A percentile compares a stretch with the other conserved stretches of the same genome.
Conservation (phyloP, 1,140 invertebrate species). For the Gryon sp. region DNA sequence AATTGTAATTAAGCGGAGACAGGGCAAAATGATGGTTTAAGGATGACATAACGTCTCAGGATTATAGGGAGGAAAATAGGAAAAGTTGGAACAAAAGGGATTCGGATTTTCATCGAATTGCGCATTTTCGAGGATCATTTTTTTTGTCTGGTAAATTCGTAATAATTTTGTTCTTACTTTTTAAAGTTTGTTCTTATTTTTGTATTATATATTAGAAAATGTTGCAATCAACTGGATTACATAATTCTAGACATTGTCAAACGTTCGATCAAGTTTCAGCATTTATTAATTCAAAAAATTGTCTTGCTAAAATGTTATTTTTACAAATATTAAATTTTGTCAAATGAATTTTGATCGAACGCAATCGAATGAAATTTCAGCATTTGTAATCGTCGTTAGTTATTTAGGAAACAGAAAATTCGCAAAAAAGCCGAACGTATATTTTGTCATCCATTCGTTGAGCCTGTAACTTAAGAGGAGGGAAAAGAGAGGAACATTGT, state of each 20-base stretch:
- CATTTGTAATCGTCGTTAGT: conserved; percentile 23
- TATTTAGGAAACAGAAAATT: conserved; percentile 21
- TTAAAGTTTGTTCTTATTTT: not conserved
- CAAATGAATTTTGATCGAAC: not conserved
- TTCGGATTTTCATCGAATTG: conserved; percentile 72
- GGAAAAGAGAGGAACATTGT: conserved; percentile 58
- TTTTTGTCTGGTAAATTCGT: conserved; percentile 47
- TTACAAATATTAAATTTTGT: too few species aligned
- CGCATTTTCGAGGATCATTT: conserved; percentile 70
- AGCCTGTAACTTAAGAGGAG: conserved; percentile 61
- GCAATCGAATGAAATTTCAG: conserved; percentile 1
- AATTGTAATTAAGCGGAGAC: conserved; percentile 63
- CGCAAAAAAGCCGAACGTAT: conserved; percentile 52
- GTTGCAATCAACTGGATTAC: too few species aligned
- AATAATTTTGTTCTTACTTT: conserved; percentile 9
- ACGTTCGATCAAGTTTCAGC: conserved; percentile 5
- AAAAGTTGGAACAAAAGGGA: conserved; percentile 67
- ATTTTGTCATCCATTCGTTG: conserved; percentile 67
- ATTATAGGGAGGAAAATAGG: conserved; percentile 64
- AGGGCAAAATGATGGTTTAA: conserved; percentile 63
- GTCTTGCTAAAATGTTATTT: too few species aligned
- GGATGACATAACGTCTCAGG: conserved; percentile 55
- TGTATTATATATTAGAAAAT: not conserved
- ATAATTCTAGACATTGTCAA: too few species aligned
- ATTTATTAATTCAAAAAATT: too few species aligned